Evolutionary conservation across 2,888 invertebrate genomes (phyloP), one percentile per base, ranked within the genome.

Genomic region (Lydus trimaculatus): DNA sequence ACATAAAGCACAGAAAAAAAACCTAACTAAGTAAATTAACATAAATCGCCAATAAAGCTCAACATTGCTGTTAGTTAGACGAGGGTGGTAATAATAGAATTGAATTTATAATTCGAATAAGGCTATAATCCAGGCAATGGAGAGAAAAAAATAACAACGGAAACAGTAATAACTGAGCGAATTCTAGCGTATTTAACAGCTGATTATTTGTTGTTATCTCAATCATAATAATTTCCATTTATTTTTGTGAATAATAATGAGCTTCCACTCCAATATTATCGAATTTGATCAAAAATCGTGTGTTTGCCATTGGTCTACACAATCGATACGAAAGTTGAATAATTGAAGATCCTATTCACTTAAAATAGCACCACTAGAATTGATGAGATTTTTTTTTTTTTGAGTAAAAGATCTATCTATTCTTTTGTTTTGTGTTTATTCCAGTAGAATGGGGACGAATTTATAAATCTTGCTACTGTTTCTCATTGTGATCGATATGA

Each of bases 401-500:
- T n/a, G n/a, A n/a, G n/a, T n/a, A 7, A 43, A 17, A 17, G 6
- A 43, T 8, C 11, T 5, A 1, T 17, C 7, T 36, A 13, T 43
- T 43, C 17, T 2, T 43, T 17, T 43, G 43, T 43, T 43, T n/a
- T 43, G 2, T 17, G 36, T 43, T 6, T 43, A 43, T 17, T 43
- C 43, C 17, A 43, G 7, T 43, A 17, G 43, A 17, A 43, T 43
- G 48, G 17, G 20, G 48, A 11, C 20, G 48, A 48, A 48, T 48
- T 48, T 7, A 48, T n/a, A 56, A 52, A 52, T 52, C 52, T 52
- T 9, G 52, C 52, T 25, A 52, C 52, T 52, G 52, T 52, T 52
- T 11, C 23, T 20, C 7, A 31, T 59, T 52, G 25, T 64, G 69
- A 69, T 69, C 69, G 59, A 68, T 68, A 68, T 64, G 63, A 67